Conservation (phyloP, 2,888 invertebrate species). For the Cephus rjabovi region DNA sequence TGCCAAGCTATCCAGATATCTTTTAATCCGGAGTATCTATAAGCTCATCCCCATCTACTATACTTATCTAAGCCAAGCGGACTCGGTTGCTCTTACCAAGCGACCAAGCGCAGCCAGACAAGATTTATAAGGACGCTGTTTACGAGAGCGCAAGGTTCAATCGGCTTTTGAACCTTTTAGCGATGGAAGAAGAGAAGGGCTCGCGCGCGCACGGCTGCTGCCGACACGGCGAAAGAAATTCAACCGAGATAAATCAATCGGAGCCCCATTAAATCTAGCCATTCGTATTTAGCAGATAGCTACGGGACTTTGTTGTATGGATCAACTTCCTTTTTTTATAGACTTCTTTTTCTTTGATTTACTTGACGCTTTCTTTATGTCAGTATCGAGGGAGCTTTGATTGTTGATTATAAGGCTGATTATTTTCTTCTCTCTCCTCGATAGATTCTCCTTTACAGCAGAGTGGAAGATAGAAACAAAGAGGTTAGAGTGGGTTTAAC, state of each 20-base stretch:
- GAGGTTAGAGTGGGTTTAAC: too few species aligned
- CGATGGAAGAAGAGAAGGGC: neutral
- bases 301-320: neutral
- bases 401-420: too few species aligned
- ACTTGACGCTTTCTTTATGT: neutral
- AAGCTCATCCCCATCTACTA: neutral
- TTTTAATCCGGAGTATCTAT: neutral
- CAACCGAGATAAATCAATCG: neutral
- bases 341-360: neutral
- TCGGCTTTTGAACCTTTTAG: conserved; percentile 22
- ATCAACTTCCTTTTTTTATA: neutral
- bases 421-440: too few species aligned
- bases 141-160: conserved; percentile 16
- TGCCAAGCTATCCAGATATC: neutral
- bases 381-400: too few species aligned
- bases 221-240: neutral
- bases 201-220: neutral
- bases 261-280: neutral
- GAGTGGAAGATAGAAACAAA: too few species aligned
- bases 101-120: conserved; percentile 7
- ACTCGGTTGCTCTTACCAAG: neutral
- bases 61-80: neutral
- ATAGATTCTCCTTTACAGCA: too few species aligned
- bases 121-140: conserved; percentile 37
- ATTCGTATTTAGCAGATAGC: neutral